Conservation (phyloP, 2,888 invertebrate genomes). For the Orchesellides sinensis region DNA sequence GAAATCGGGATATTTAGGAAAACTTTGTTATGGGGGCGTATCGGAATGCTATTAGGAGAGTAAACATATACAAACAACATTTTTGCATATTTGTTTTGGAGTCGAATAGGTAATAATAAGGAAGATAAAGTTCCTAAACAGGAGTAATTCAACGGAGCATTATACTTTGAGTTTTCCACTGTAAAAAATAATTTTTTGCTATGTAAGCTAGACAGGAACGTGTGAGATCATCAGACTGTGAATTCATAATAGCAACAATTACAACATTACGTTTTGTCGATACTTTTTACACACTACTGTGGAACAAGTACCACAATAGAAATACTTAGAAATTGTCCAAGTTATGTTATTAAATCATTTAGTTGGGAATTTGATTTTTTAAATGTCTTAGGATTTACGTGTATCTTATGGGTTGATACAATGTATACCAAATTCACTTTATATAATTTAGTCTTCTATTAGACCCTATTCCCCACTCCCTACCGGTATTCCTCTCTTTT, state of each 20-base stretch:
- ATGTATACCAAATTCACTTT: no score
- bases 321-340: no score
- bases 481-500: no score
- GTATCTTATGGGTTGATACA: no score
- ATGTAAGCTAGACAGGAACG: background rate
- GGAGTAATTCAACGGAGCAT: background rate
- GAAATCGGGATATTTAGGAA: background rate
- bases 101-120: background rate
- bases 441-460: no score
- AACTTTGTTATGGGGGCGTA: background rate
- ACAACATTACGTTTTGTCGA: no score
- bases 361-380: background rate
- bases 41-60: slow-evolving; percentile 44
- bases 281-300: no score
- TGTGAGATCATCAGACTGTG: slow-evolving; percentile 10
- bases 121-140: background rate
- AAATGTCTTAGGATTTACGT: background rate
- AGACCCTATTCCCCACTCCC: no score
- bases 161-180: no score
- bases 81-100: slow-evolving; percentile 18
- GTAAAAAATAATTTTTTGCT: no score
- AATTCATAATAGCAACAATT: background rate
- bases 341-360: no score
- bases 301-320: no score
- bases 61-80: slow-evolving; percentile 47